A percentile compares a stretch with the other conserved stretches of the same genome.
Conservation (phyloP, 2,888 invertebrate genomes). For the Aspidiotus destructor region DNA sequence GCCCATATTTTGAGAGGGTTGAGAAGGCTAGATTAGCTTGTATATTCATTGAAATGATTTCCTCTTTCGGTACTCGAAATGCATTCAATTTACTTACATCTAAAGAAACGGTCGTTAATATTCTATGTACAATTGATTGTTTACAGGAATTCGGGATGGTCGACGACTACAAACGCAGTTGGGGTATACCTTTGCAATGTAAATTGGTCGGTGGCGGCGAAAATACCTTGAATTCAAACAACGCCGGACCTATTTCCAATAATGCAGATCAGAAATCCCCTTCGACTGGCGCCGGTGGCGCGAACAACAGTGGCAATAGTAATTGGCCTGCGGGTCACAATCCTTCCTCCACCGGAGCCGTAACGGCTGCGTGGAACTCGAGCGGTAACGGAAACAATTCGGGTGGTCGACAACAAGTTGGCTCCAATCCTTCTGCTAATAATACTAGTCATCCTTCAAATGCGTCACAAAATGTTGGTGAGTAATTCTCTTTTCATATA, state of each 20-base stretch:
- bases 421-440: constrained; percentile 34
- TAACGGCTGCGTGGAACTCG: constrained; percentile 20
- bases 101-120: neutral
- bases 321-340: constrained; percentile 36
- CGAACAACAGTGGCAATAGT: constrained; percentile 40
- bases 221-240: constrained; percentile 59
- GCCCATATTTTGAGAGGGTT: no score
- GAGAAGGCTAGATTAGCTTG: no score
- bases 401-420: constrained; percentile 34
- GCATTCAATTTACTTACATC: constrained; percentile 36
- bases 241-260: constrained; percentile 32
- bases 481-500: neutral
- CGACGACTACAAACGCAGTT: constrained; percentile 40
- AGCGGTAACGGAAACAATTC: constrained; percentile 15
- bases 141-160: neutral
- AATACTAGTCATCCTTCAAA: constrained; percentile 36
- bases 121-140: neutral
- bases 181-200: constrained; percentile 55
- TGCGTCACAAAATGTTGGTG: constrained; percentile 32
- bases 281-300: constrained; percentile 36
- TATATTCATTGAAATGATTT: no score
- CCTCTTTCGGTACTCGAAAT: constrained; percentile 7
- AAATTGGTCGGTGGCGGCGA: constrained; percentile 69
- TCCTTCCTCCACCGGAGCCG: constrained; percentile 15
- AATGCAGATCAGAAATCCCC: constrained; percentile 23